Conservation (phyloP, 2,797 vertebrate genomes). For the Sebastolobus altivelis region DNA sequence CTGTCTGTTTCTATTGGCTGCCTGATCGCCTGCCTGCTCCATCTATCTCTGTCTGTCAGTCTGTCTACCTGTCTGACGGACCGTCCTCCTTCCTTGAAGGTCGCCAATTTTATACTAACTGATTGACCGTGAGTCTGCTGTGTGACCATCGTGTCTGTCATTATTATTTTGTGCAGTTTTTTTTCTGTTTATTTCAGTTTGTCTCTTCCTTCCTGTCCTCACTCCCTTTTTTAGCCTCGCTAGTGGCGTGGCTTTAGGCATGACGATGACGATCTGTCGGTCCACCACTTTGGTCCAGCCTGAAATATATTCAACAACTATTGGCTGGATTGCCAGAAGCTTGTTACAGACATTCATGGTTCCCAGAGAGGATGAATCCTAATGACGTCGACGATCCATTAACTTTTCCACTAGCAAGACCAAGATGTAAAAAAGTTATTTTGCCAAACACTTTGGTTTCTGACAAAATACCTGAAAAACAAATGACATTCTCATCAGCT, state of each 20-base stretch:
- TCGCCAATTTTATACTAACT: neutral
- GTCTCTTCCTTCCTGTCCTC: neutral
- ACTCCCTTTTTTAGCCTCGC: neutral
- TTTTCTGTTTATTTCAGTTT: conserved; percentile 11
- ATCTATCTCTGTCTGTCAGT: conserved; percentile 15
- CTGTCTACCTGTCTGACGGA: conserved; percentile 27
- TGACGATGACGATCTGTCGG: neutral
- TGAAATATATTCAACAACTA: conserved; percentile 9
- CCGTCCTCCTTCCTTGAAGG: conserved; percentile 8
- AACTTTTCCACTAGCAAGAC: neutral
- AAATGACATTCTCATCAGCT: neutral
- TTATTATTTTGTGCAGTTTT: neutral
- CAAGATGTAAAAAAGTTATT: neutral
- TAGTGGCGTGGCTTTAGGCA: neutral
- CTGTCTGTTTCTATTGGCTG: conserved; percentile 54
- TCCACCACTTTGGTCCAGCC: neutral
- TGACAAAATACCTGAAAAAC: neutral
- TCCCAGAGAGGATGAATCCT: neutral
- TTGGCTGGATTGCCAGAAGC: neutral
- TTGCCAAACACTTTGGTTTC: neutral
- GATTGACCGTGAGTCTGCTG: conserved; percentile 2
- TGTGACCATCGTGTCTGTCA: neutral
- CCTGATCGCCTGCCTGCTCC: conserved; percentile 14
- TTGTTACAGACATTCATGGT: neutral
- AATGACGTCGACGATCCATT: neutral